phyloP scores from a whole-genome alignment of 64 coral and sea anemone genomes.

The Trachythela sp. region DNA sequence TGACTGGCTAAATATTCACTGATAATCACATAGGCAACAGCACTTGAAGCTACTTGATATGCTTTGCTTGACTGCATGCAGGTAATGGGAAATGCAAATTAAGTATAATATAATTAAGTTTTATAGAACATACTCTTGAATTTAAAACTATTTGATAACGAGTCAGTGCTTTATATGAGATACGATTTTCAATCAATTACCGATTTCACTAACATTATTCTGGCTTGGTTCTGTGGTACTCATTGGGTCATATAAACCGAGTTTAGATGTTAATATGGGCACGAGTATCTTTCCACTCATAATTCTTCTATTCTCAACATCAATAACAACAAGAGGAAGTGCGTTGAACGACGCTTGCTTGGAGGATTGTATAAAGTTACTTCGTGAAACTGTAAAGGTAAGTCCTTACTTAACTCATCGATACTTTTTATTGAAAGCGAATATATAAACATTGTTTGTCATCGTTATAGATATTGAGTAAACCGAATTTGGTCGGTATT shows the following conservation, averaged over 20 bases:
- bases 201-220: neutral
- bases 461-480: too few relatives aligned
- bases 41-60: too few relatives aligned
- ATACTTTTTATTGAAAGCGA: too few relatives aligned
- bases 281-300: neutral
- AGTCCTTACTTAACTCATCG: neutral
- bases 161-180: neutral
- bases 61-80: neutral
- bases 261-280: neutral
- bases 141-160: neutral
- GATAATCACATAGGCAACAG: too few relatives aligned
- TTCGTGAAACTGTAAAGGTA: neutral
- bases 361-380: neutral
- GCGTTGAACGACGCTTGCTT: neutral
- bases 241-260: neutral
- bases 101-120: neutral
- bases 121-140: neutral
- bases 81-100: neutral
- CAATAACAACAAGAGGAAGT: neutral
- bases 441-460: too few relatives aligned
- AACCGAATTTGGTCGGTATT: too few relatives aligned
- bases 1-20: too few relatives aligned
- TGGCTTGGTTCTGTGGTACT: too few relatives aligned
- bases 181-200: neutral
- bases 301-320: neutral